Evolutionary conservation across 2,113 vertebrate species (phyloP).

Genomic region (Cephalopterus ornatus): DNA sequence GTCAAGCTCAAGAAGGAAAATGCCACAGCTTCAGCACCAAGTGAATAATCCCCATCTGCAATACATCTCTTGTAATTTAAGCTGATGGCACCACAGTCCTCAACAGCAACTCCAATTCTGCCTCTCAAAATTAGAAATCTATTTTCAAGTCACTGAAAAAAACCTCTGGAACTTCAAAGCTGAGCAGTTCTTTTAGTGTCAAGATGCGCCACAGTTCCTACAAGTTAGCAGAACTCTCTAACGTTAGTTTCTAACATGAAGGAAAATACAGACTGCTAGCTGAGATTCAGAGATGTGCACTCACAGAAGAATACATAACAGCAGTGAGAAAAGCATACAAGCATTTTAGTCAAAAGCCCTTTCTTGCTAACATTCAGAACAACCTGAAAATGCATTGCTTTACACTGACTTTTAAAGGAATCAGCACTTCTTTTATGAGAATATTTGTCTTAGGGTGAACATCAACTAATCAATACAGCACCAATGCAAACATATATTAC

Average conservation of each 20-base stretch:
- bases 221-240: not conserved
- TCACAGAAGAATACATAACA: not conserved
- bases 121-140: not conserved
- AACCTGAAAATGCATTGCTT: not conserved
- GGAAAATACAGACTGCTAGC: not conserved
- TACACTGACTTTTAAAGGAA: slow-evolving; percentile 3
- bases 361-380: not conserved
- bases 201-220: not conserved
- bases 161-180: not conserved
- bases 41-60: not conserved
- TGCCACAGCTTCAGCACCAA: not conserved
- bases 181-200: not conserved
- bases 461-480: slow-evolving; percentile 7
- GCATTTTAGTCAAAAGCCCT: not conserved
- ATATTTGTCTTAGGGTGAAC: not conserved
- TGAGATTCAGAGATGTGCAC: not conserved
- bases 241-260: not conserved
- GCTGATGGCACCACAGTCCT: not conserved
- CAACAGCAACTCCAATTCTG: not conserved
- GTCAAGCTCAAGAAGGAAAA: not conserved
- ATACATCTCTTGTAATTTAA: not conserved
- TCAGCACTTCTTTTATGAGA: slow-evolving; percentile 17
- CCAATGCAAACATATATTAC: not conserved
- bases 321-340: slow-evolving; percentile 1
- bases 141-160: not conserved